A percentile compares a stretch with the other conserved stretches of the same genome.
These are phyloP conservation scores for Ianthella basta DNA, from an alignment of 37 sponge, comb jelly and placozoan genomes.

Conservation along the genomic window DNA sequence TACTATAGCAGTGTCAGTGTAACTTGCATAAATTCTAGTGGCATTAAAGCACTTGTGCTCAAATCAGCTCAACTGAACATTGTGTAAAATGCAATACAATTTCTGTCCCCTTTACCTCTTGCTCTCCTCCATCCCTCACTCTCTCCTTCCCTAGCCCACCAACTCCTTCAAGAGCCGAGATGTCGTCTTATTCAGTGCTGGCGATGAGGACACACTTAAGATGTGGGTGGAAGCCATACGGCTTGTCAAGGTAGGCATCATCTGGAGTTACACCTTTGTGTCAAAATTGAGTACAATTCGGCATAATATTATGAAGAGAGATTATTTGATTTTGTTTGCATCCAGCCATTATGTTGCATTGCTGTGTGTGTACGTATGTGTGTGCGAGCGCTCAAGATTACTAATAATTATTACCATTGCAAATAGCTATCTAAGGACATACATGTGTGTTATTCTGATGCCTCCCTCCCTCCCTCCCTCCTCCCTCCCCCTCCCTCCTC, in stretches of 20 bases:
- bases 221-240: conserved; percentile 63
- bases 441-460: background rate
- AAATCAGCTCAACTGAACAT: no score
- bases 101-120: no score
- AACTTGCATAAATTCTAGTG: no score
- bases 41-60: no score
- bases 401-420: background rate
- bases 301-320: no score
- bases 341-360: background rate
- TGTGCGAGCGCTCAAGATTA: background rate
- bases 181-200: conserved; percentile 59
- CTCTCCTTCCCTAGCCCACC: conserved; percentile 43
- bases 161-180: conserved; percentile 69
- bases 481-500: no score
- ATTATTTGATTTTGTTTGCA: background rate
- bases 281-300: no score
- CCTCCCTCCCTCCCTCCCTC: no score
- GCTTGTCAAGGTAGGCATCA: conserved; percentile 71
- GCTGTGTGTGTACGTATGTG: background rate
- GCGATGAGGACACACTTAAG: conserved; percentile 26
- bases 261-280: no score
- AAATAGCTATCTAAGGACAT: background rate
- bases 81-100: no score
- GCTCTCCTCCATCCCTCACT: background rate
- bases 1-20: no score